Percentiles rank a stretch among this genome's conserved stretches.
These are phyloP conservation scores for Temnothorax nylanderi DNA, from an alignment of 1,140 invertebrate species.

Conservation along the genomic window DNA sequence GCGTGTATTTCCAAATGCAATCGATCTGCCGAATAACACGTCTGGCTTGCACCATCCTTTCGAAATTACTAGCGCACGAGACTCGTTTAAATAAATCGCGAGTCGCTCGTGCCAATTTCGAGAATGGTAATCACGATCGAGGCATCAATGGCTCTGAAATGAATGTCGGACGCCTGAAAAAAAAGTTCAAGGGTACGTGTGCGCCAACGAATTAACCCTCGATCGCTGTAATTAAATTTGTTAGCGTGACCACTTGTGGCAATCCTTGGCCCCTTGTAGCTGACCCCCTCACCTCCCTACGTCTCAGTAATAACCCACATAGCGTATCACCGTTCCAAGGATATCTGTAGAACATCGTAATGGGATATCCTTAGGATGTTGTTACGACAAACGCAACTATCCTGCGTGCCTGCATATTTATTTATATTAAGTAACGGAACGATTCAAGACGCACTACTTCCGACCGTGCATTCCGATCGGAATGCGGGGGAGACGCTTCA, in stretches of 20 bases:
- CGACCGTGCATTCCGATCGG: not conserved
- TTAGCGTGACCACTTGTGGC: not conserved
- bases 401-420: not conserved
- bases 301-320: not conserved
- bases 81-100: conserved; percentile 49
- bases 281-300: too few species aligned
- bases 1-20: conserved; percentile 45
- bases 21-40: conserved; percentile 38
- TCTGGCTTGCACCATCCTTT: conserved; percentile 47
- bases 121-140: conserved; percentile 28
- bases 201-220: conserved; percentile 32
- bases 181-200: conserved; percentile 40
- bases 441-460: not conserved
- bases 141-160: conserved; percentile 24
- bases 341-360: not conserved
- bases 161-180: conserved; percentile 20
- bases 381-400: not conserved
- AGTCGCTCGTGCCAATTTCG: conserved; percentile 33
- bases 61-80: conserved; percentile 53
- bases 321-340: not conserved
- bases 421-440: conserved; percentile 10
- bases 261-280: not conserved
- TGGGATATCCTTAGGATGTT: not conserved
- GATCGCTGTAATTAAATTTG: conserved; percentile 40
- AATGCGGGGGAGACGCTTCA: conserved; percentile 25